Conservation (phyloP, 2,113 vertebrate genomes). For the Nesoenas mayeri region DNA sequence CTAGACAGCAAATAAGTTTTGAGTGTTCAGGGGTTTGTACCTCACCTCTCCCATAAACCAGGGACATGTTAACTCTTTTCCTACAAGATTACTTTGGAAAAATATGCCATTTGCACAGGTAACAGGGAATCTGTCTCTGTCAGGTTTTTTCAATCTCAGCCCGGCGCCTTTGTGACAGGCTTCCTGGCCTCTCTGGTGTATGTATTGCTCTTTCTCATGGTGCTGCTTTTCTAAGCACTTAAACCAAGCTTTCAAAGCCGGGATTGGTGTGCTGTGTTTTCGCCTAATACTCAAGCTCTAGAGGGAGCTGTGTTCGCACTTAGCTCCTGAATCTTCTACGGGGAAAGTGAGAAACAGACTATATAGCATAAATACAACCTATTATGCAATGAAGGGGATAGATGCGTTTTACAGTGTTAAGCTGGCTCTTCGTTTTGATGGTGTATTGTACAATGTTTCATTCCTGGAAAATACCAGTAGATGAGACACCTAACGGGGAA, state of each 20-base stretch:
- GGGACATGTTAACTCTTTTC: neutral
- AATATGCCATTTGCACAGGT: neutral
- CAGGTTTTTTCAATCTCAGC: neutral
- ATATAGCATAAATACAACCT: rapidly evolving
- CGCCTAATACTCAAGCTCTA: neutral
- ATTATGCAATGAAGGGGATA: rapidly evolving
- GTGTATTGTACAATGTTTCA: neutral
- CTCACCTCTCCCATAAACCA: neutral
- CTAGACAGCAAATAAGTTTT: neutral
- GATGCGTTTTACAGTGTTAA: neutral
- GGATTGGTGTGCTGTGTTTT: rapidly evolving
- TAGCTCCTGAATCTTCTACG: rapidly evolving
- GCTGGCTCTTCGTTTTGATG: neutral
- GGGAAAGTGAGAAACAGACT: neutral
- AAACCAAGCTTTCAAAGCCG: rapidly evolving
- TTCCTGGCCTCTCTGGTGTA: neutral
- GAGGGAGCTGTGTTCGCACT: neutral
- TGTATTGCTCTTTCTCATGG: rapidly evolving
- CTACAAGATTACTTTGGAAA: neutral
- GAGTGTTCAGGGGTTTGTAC: neutral
- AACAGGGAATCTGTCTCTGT: neutral
- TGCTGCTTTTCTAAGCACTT: neutral
- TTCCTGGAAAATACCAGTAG: neutral
- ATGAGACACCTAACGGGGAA: neutral
- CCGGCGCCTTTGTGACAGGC: neutral